phyloP scores from a whole-genome alignment of 2,113 vertebrate genomes.

The Phyllostomus hastatus region DNA sequence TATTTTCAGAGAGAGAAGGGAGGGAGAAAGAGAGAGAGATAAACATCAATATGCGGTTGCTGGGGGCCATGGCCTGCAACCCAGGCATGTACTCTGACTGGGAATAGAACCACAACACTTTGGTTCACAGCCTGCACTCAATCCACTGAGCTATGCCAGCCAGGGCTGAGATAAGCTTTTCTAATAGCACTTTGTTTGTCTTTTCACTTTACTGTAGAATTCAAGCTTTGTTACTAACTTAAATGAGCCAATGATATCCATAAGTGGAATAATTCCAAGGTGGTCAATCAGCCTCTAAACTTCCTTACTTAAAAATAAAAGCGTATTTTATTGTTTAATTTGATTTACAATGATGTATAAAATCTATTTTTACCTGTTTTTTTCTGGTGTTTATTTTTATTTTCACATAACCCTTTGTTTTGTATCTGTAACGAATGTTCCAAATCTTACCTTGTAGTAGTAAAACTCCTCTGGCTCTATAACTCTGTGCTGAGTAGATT shows the following conservation, averaged over 20 bases:
- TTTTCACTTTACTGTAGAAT: conserved; percentile 6
- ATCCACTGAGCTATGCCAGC: too few species aligned
- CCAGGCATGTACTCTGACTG: too few species aligned
- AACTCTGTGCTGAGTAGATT: conserved; percentile 28
- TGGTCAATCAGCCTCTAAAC: conserved; percentile 35
- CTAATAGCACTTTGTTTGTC: background rate
- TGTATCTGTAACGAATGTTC: background rate
- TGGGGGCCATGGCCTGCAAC: too few species aligned
- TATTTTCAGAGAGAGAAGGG: too few species aligned
- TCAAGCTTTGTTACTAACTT: background rate
- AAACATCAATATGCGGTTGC: too few species aligned
- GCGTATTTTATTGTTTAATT: conserved; percentile 45
- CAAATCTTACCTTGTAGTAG: background rate
- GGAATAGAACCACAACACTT: too few species aligned
- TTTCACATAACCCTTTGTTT: conserved; percentile 7
- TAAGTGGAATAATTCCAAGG: background rate
- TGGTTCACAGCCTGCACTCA: too few species aligned
- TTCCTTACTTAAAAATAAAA: conserved; percentile 45
- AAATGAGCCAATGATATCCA: conserved; percentile 2
- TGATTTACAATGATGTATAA: background rate
- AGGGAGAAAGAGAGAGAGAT: too few species aligned
- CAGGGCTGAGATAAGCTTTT: conserved; percentile 31
- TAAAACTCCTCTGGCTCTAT: background rate
- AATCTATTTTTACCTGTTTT: background rate
- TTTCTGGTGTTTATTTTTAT: conserved; percentile 11